Conservation (phyloP, 2,113 vertebrate genomes). For the Ochotona princeps region DNA sequence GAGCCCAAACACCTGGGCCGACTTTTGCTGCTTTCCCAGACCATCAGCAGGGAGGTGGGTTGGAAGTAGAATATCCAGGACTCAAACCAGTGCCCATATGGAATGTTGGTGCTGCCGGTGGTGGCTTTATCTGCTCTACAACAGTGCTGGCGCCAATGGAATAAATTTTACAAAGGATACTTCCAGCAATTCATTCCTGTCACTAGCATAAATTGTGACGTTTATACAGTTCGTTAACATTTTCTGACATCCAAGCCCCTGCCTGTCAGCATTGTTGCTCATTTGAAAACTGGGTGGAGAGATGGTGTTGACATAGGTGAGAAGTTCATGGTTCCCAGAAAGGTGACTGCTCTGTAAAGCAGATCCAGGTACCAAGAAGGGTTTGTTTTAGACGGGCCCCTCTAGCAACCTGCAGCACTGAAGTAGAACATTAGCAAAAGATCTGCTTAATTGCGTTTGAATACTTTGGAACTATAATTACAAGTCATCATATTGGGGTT, state of each 20-base stretch:
- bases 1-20: too few relatives aligned
- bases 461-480: neutral
- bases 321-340: neutral
- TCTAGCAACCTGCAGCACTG: neutral
- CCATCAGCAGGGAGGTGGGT: too few relatives aligned
- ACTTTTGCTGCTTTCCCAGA: too few relatives aligned
- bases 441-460: neutral
- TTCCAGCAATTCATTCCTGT: slow-evolving; percentile 73
- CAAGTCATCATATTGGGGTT: neutral
- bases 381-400: neutral
- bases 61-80: too few relatives aligned
- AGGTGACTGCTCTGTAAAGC: slow-evolving; percentile 30
- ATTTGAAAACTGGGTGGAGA: slow-evolving; percentile 27
- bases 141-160: neutral
- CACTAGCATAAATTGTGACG: slow-evolving; percentile 67
- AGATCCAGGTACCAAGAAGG: neutral
- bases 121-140: too few relatives aligned
- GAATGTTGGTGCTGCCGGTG: too few relatives aligned
- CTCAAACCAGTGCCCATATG: too few relatives aligned
- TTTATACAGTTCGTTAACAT: slow-evolving; percentile 8
- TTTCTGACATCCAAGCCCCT: slow-evolving; percentile 25
- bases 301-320: neutral
- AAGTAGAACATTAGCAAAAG: neutral
- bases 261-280: slow-evolving; percentile 32
- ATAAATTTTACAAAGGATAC: slow-evolving; percentile 50